Evolutionary conservation across 2,888 invertebrate genomes (phyloP), one percentile per base, ranked within the genome.

Genomic region (Timema cristinae): DNA sequence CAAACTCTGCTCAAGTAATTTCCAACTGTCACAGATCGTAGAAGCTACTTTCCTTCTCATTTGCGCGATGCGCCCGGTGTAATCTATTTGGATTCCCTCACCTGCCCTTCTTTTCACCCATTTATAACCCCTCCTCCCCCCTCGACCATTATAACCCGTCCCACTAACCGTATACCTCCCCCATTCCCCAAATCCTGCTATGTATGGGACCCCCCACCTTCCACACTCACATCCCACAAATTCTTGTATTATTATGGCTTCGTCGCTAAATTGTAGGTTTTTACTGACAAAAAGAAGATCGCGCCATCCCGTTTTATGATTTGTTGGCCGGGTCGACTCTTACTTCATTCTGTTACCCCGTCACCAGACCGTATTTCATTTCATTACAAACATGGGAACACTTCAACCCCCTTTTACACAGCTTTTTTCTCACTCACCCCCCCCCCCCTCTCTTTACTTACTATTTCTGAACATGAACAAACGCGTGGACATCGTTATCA

Each of bases 321-420:
- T 68, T 68, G 68, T 68, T 50, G 52, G 13, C 49, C 7, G 51
- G 50, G 67, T 67, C 67, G 52, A 15, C 67, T 51, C 67, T 9
- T 67, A 68, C 54, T 68, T 52, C 15, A 52, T 68, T 47, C 9
- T 50, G 49, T 66, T 66, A 67, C 50, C 9, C 50, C 48, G 15
- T 10, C 15, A 49, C 16, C 67, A 50, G 32, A 32, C 32, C 32
- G 32, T 32, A 32, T 32, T 32, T 32, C 32, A 32, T 32, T 32
- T 32, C 32, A 32, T 32, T 32, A 32, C 32, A 32, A 54, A 54
- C 54, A 54, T 54, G 54, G 54, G n/a, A 54, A 11, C 54, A 13
- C 54, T 54, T n/a, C n/a, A n/a, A 11, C n/a, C 54, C n/a, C 54
- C 54, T 54, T 11, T 11, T 32, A n/a, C 59, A 59, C 15, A n/a